phyloP scores from a whole-genome alignment of 2,888 invertebrate species.

The Galerucella pusilla region DNA sequence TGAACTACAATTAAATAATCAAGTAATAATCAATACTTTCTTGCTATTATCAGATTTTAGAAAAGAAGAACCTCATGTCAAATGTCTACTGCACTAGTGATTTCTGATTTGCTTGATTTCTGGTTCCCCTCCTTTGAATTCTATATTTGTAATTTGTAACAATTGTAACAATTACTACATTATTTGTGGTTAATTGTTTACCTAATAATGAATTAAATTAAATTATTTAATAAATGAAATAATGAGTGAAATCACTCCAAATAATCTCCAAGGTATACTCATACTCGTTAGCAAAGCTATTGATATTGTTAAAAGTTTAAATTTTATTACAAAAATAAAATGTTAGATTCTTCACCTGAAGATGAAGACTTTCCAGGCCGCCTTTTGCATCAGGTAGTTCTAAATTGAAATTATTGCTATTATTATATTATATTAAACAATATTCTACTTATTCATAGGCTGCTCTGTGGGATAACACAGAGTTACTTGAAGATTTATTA shows the following conservation, averaged over 20 bases:
- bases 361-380: slow-evolving; percentile 84
- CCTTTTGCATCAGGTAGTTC: slow-evolving; percentile 76
- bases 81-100: not conserved
- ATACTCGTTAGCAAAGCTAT: not conserved
- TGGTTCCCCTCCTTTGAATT: not conserved
- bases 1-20: too few relatives aligned
- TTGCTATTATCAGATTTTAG: too few relatives aligned
- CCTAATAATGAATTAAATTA: slow-evolving; percentile 11
- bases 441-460: slow-evolving; percentile 67
- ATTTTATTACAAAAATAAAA: slow-evolving; percentile 26
- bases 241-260: slow-evolving; percentile 15
- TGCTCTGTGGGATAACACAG: slow-evolving; percentile 89
- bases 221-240: slow-evolving; percentile 11
- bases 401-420: not conserved
- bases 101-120: not conserved
- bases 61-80: too few relatives aligned
- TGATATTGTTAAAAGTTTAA: not conserved
- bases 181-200: slow-evolving; percentile 16
- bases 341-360: slow-evolving; percentile 79
- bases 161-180: slow-evolving; percentile 4
- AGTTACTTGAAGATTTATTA: slow-evolving; percentile 83
- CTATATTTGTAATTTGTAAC: not conserved
- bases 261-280: not conserved
- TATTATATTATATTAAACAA: not conserved
- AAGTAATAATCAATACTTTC: too few relatives aligned